Conservation (phyloP, 2,113 vertebrate species). For the Lepus europaeus region DNA sequence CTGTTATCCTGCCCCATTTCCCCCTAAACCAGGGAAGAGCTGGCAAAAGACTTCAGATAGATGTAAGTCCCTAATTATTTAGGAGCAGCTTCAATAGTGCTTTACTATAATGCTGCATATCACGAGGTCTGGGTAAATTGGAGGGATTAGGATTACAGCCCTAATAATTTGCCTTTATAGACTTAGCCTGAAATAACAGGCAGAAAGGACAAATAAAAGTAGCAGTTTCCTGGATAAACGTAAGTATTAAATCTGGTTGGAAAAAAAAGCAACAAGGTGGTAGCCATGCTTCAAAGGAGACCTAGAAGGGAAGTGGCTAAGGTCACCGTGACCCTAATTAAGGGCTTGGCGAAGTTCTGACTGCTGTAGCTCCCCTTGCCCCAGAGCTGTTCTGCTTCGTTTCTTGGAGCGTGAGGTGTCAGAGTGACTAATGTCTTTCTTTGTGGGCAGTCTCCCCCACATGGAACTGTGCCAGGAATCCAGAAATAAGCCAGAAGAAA, state of each 20-base stretch:
- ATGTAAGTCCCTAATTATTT: conserved; percentile 35
- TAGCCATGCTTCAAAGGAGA: conserved; percentile 26
- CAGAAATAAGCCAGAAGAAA: conserved; percentile 39
- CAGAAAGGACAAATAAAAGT: conserved; percentile 79
- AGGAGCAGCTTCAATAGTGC: conserved; percentile 48
- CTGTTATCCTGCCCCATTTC: not conserved
- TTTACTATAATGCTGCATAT: conserved; percentile 49
- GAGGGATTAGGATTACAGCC: conserved; percentile 74
- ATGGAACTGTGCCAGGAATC: conserved; percentile 52
- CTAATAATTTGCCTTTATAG: conserved; percentile 80
- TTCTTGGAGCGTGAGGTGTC: conserved; percentile 29
- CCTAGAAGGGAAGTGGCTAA: not conserved
- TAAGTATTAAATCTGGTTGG: conserved; percentile 62
- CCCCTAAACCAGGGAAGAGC: not conserved
- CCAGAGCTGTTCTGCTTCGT: not conserved
- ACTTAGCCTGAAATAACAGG: conserved; percentile 80
- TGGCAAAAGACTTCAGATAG: conserved; percentile 43
- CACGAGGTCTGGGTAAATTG: conserved; percentile 69
- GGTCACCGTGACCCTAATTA: not conserved
- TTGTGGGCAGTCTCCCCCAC: conserved; percentile 4
- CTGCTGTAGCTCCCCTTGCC: not conserved
- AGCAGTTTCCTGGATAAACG: conserved; percentile 72
- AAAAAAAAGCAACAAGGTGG: conserved; percentile 5
- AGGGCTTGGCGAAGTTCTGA: not conserved
- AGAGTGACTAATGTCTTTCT: conserved; percentile 55